Evolutionary conservation across 1,140 invertebrate genomes (phyloP), one percentile per base, ranked within the genome.

Genomic region (Hycleus cichorii): DNA sequence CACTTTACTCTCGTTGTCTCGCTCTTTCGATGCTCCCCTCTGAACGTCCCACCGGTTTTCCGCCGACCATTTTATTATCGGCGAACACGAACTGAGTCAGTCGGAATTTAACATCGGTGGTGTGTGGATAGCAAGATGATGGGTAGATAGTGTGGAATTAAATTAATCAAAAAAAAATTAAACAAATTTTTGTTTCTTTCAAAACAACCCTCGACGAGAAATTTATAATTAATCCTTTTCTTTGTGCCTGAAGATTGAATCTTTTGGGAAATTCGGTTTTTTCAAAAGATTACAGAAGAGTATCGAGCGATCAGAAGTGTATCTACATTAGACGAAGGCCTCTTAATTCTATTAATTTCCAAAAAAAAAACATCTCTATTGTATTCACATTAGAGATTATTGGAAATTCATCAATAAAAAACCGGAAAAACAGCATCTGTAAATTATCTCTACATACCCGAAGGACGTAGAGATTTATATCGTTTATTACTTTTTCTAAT

Each of bases 41-140:
- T 52, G 46, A 38, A 48, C 18, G 18, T 18, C 32, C 32, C 32
- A 32, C 32, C 32, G 18, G 18, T 18, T 18, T 18, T 18, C 32
- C 32, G 32, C 32, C 32, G 7, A 32, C 32, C 32, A 59, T 52
- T 46, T 26, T 24, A 50, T 49, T 39, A 25, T 42, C 39, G 46
- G 45, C 44, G 51, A 49, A 47, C 18, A 46, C 42, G 47, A 38
- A 62, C 60, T 44, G 50, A 58, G 51, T 51, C 63, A 70, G 68
- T 70, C 66, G 68, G 68, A 70, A 68, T 64, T 68, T 68, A 70
- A 68, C 68, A 70, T 68, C 68, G 60, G 59, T 53, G 64, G 63
- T 60, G 64, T 59, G 64, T 56, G 49, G 58, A 59, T 59, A 38
- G 58, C 18, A 59, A 51, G 45, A 64, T 53, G 44, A 63, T 65